Evolutionary conservation across 1,140 invertebrate genomes (phyloP).

Genomic region (Drosophila sulfurigaster): DNA sequence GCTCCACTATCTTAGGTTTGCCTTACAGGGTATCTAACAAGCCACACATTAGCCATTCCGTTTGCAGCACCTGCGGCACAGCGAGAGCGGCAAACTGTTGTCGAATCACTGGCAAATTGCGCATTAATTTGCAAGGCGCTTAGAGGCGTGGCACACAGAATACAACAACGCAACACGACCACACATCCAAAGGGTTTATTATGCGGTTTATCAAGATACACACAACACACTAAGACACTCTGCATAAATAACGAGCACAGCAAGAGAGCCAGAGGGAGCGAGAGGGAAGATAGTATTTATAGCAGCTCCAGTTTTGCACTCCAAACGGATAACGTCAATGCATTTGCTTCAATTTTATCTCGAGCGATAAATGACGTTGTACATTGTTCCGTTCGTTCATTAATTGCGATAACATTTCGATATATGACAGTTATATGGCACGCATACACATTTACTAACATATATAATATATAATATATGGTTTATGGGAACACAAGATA

Average conservation of each 20-base stretch:
- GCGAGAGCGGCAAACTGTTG: slow-evolving; percentile 18
- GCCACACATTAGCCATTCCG: slow-evolving; percentile 6
- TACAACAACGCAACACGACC: slow-evolving; percentile 21
- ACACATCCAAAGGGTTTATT: slow-evolving; percentile 22
- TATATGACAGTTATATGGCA: slow-evolving; percentile 35
- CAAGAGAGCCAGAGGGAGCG: neutral
- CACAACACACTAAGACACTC: slow-evolving; percentile 1
- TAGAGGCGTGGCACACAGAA: slow-evolving; percentile 18
- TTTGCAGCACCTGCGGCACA: slow-evolving; percentile 37
- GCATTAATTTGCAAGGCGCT: slow-evolving; percentile 45
- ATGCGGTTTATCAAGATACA: slow-evolving; percentile 33
- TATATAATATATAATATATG: neutral
- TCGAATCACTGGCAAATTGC: slow-evolving; percentile 46
- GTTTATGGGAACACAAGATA: slow-evolving; percentile 7
- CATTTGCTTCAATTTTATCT: slow-evolving; percentile 31
- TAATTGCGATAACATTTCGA: slow-evolving; percentile 31
- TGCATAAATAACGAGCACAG: slow-evolving; percentile 8
- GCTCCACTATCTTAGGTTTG: neutral
- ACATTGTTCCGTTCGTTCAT: slow-evolving; percentile 19
- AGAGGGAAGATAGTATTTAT: slow-evolving; percentile 20
- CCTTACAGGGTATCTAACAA: slow-evolving; percentile 9
- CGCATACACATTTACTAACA: neutral
- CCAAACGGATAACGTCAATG: slow-evolving; percentile 20
- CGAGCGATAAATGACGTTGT: slow-evolving; percentile 27
- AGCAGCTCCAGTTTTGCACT: slow-evolving; percentile 10